These are phyloP conservation scores for Thunnus albacares DNA, from an alignment of 2,797 vertebrate species.

Conservation along the genomic window DNA sequence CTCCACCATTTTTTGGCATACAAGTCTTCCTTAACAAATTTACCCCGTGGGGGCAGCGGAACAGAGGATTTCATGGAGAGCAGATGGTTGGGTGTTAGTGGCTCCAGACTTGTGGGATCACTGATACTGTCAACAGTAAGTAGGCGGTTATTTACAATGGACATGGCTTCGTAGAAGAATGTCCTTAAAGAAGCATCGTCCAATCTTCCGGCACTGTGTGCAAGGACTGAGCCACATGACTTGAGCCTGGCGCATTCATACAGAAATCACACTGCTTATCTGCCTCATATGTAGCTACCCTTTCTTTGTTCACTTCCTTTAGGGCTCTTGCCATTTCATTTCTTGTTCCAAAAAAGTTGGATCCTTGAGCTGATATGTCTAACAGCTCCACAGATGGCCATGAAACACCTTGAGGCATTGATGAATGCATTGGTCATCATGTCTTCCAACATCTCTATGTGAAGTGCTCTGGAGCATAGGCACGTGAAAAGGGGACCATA, in stretches of 20 bases:
- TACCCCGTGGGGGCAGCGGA: neutral
- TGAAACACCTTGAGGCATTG: conserved; percentile 22
- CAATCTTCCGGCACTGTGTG: neutral
- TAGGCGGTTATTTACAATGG: neutral
- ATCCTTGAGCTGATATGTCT: neutral
- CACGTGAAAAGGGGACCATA: conserved; percentile 29
- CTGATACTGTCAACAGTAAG: neutral
- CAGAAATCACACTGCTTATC: neutral
- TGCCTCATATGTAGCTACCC: neutral
- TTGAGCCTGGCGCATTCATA: neutral
- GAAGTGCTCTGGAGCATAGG: conserved; percentile 13
- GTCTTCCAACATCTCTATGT: conserved; percentile 41
- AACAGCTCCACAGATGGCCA: neutral
- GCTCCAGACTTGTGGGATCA: neutral
- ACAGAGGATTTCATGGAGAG: neutral
- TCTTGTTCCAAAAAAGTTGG: neutral
- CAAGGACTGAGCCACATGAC: neutral
- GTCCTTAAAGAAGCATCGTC: neutral
- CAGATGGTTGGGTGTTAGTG: neutral
- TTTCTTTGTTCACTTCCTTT: neutral
- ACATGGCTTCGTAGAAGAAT: neutral
- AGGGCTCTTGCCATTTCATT: neutral
- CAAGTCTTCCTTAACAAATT: neutral
- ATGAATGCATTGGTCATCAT: conserved; percentile 16
- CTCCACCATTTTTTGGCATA: neutral